These are phyloP conservation scores for Crotalus helleri DNA, from an alignment of 2,113 vertebrate genomes.

Conservation along the genomic window DNA sequence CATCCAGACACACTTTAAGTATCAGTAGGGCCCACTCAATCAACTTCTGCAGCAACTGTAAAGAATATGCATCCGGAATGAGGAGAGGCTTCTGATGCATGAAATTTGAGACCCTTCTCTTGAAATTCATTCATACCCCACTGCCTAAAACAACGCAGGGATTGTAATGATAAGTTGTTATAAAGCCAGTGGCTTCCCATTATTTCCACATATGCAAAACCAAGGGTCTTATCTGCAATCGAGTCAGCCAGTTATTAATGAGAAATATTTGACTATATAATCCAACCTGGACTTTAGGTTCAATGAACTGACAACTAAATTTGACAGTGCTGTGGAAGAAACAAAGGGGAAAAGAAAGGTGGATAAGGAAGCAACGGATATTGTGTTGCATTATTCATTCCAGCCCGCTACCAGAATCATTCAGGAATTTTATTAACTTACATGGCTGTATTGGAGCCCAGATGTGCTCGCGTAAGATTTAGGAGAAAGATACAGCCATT, in stretches of 20 bases:
- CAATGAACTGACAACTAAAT: constrained; percentile 61
- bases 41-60: constrained; percentile 9
- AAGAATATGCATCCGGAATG: constrained; percentile 5
- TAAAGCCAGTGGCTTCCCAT: constrained; percentile 39
- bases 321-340: constrained; percentile 52
- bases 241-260: constrained; percentile 56
- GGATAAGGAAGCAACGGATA: constrained; percentile 41
- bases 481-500: constrained; percentile 14
- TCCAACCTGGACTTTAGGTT: constrained; percentile 58
- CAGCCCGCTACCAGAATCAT: constrained; percentile 41
- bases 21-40: not conserved
- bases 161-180: constrained; percentile 42
- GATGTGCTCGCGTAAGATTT: constrained; percentile 5
- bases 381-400: constrained; percentile 64
- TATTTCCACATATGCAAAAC: constrained; percentile 51
- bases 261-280: constrained; percentile 57
- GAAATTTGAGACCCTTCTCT: constrained; percentile 22
- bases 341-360: not conserved
- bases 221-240: constrained; percentile 57
- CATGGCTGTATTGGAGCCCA: not conserved
- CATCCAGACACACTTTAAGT: not conserved
- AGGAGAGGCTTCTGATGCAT: constrained; percentile 36
- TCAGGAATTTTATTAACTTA: constrained; percentile 44
- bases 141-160: constrained; percentile 10
- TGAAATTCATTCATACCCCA: constrained; percentile 33